Percentiles rank a stretch among this genome's conserved stretches.
Conservation (phyloP, 2,113 vertebrate genomes). For the Origma solitaria region DNA sequence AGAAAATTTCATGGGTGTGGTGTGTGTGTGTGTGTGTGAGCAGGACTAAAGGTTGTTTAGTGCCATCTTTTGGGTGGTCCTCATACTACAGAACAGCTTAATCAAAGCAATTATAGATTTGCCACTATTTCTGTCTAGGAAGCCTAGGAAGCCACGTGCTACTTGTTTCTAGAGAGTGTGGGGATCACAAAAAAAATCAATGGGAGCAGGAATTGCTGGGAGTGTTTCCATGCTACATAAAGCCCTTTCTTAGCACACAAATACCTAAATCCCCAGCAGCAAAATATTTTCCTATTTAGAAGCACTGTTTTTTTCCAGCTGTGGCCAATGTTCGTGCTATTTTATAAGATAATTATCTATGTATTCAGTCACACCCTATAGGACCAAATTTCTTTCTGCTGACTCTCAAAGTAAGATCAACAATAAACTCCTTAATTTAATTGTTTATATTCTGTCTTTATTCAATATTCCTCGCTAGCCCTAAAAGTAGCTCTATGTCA, state of each 20-base stretch:
- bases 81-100: slow-evolving; percentile 58
- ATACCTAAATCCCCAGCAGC: slow-evolving; percentile 13
- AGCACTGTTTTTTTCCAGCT: background rate
- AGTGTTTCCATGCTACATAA: slow-evolving; percentile 10
- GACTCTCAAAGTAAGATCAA: background rate
- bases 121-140: background rate
- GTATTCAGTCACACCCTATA: background rate
- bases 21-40: no score
- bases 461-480: background rate
- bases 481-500: background rate
- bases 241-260: slow-evolving; percentile 4
- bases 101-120: background rate
- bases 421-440: background rate
- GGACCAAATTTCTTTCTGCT: slow-evolving; percentile 1
- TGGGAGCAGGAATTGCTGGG: background rate
- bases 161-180: background rate
- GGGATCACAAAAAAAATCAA: background rate
- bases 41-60: slow-evolving; percentile 50
- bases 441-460: background rate
- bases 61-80: slow-evolving; percentile 73
- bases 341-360: slow-evolving; percentile 1
- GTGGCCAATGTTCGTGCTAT: background rate
- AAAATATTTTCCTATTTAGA: slow-evolving; percentile 46
- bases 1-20: background rate
- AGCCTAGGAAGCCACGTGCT: background rate